These are phyloP conservation scores for Brachypodius melanocephalos DNA, from an alignment of 2,113 vertebrate species.

Conservation along the genomic window DNA sequence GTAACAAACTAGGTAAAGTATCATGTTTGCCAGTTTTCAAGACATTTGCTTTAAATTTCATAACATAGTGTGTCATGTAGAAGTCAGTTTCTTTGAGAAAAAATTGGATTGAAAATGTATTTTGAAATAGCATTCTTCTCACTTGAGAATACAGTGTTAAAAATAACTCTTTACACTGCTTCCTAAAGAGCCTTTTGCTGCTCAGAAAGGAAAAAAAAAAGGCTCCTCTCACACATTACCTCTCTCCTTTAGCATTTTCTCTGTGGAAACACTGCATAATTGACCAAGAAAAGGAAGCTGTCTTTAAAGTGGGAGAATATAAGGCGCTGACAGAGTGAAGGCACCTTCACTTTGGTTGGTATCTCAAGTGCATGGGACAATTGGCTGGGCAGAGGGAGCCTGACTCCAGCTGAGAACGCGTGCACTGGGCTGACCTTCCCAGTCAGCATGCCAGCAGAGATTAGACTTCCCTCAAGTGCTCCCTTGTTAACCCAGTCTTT, in stretches of 20 bases:
- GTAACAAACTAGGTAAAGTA: not conserved
- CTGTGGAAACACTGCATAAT: not conserved
- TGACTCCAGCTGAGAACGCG: slow-evolving; percentile 73
- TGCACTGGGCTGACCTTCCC: slow-evolving; percentile 75
- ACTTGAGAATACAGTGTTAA: not conserved
- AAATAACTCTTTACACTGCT: not conserved
- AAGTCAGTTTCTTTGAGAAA: not conserved
- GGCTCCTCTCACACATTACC: not conserved
- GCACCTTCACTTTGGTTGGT: slow-evolving; percentile 62
- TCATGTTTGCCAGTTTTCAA: not conserved
- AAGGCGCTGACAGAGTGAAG: slow-evolving; percentile 43
- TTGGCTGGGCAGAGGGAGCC: slow-evolving; percentile 69
- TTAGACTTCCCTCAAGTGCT: slow-evolving; percentile 70
- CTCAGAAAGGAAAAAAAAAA: not conserved
- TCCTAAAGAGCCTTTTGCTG: not conserved
- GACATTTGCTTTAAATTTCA: not conserved
- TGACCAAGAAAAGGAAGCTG: slow-evolving; percentile 2
- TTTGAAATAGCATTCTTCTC: not conserved
- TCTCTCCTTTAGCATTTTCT: not conserved
- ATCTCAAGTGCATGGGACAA: slow-evolving; percentile 69
- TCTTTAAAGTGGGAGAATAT: not conserved
- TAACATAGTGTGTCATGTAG: not conserved
- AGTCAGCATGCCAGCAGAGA: slow-evolving; percentile 66
- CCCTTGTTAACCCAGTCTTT: slow-evolving; percentile 71
- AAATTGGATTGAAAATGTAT: not conserved